Percentiles rank a stretch among this genome's conserved stretches.
These are phyloP conservation scores for Anodontia alba DNA, from an alignment of 2,888 invertebrate species.

Conservation along the genomic window DNA sequence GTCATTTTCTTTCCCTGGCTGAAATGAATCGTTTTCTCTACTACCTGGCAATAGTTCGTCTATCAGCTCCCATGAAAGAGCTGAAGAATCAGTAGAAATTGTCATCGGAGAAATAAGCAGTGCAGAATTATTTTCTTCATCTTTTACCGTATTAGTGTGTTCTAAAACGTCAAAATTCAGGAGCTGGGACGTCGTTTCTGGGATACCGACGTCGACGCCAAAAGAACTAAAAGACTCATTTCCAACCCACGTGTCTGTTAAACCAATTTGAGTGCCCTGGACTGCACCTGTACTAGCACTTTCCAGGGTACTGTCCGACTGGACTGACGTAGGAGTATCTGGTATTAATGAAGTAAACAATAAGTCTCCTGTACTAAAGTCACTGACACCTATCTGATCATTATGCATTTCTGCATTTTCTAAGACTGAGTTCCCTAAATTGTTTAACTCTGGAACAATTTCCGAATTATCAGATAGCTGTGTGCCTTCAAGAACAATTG, in stretches of 20 bases:
- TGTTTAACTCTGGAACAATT: no score
- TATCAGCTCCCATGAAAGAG: constrained; percentile 32
- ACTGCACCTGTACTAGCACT: no score
- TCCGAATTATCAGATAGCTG: no score
- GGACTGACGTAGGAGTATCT: no score
- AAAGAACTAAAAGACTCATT: background rate
- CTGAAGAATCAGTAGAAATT: constrained; percentile 29
- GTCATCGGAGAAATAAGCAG: background rate
- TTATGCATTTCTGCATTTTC: no score
- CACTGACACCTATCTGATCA: no score
- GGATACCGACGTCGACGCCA: background rate
- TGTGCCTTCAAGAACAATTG: no score
- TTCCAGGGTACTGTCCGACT: no score
- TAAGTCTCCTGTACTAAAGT: no score
- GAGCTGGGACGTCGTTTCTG: background rate
- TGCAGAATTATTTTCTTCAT: background rate
- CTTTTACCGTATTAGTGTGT: background rate
- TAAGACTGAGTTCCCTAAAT: no score
- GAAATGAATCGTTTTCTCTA: background rate
- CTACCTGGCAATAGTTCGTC: background rate
- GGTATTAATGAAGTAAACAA: no score
- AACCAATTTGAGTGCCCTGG: no score
- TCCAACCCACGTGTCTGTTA: background rate
- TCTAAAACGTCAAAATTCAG: background rate
- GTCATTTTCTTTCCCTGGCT: background rate